Evolutionary conservation across 2,113 vertebrate species (phyloP), one percentile per base, ranked within the genome.

Genomic region (Prunella fulvescens): DNA sequence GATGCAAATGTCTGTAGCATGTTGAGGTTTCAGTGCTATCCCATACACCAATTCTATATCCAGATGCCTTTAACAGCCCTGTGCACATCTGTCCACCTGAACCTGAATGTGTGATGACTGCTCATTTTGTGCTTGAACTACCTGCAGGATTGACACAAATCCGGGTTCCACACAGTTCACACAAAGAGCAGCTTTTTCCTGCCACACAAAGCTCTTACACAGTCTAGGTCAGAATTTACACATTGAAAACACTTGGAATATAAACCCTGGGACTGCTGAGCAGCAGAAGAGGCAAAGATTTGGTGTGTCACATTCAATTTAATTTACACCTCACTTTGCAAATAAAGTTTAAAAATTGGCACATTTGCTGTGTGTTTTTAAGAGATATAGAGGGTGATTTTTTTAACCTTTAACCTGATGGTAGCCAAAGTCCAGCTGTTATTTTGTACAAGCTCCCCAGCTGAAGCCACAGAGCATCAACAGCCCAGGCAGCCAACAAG

Each of bases 61-160:
- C 92, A 96, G 79, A 88, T 96, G 92, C 67, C 65, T 84, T 62
- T 31, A 48, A 44, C 31, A 88, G 76, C 39, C 42, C 90, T 50
- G 2, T 37, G 47, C 56, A 64, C 67, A 47, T 87, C 91, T 96
- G 79, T 67, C 90, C 92, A 74, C 56, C 50, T 20, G 37, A 58
- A 54, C 0, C 47, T 20, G 35, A 61, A 57, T 0, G 4, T 23
- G 50, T 7, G 9, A 53, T 31, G 56, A 73, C 45, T 76, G 37
- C 12, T 88, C 69, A 29, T 67, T 73, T n/a, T 1, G 2, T 11
- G 40, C 81, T 24, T 64, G 57, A 86, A 37, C 14, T 45, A 51
- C 62, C 53, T 71, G 40, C 45, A 67, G 64, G 60, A 81, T 58
- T 58, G 44, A 61, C 54, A 26, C 35, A 51, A 85, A 29, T 64